Conservation (phyloP, 2,888 invertebrate genomes). For the Thysanoteuthis rhombus region DNA sequence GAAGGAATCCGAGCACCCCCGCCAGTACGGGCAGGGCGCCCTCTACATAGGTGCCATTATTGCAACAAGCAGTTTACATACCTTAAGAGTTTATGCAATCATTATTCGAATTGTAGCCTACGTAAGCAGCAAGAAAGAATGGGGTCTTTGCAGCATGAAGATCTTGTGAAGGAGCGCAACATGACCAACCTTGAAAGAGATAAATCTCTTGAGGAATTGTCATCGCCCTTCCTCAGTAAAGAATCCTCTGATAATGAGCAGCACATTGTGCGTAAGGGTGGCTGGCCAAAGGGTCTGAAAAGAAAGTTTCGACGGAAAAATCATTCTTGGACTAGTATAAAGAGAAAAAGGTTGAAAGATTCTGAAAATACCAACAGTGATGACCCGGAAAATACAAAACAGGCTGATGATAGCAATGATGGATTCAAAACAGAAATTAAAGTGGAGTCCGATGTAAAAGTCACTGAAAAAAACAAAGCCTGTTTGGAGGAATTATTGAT, state of each 20-base stretch:
- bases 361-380: not conserved
- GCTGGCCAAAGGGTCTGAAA: slow-evolving; percentile 53
- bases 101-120: slow-evolving; percentile 61
- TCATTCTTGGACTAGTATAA: slow-evolving; percentile 55
- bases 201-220: slow-evolving; percentile 43
- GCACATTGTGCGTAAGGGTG: slow-evolving; percentile 39
- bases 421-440: not conserved
- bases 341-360: slow-evolving; percentile 38
- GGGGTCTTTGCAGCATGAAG: slow-evolving; percentile 45
- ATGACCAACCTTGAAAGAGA: slow-evolving; percentile 42
- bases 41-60: slow-evolving; percentile 59
- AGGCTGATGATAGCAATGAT: not conserved
- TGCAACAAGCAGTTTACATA: slow-evolving; percentile 65
- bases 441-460: not conserved
- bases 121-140: slow-evolving; percentile 50
- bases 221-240: slow-evolving; percentile 39
- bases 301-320: slow-evolving; percentile 51
- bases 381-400: not conserved
- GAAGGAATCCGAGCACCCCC: slow-evolving; percentile 46
- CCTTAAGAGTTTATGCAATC: slow-evolving; percentile 64
- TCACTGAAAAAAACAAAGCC: not conserved
- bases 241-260: slow-evolving; percentile 36
- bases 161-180: slow-evolving; percentile 40
- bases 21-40: slow-evolving; percentile 35
- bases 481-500: not conserved